These are phyloP conservation scores for Oreochromis aureus DNA, from an alignment of 2,113 vertebrate species.

Conservation along the genomic window DNA sequence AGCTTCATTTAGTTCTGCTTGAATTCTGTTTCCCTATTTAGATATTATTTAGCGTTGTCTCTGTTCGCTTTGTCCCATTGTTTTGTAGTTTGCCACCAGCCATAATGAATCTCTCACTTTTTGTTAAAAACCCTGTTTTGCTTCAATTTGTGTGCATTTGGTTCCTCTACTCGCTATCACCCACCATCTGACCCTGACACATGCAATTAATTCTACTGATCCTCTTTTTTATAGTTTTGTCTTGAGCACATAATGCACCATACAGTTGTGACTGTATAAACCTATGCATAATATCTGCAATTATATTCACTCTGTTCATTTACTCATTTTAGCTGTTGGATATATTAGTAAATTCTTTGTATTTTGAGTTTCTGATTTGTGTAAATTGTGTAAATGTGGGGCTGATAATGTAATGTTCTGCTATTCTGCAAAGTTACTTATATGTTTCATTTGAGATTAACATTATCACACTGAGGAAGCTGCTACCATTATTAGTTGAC, in stretches of 20 bases:
- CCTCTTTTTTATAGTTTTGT: neutral
- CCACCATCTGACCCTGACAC: neutral
- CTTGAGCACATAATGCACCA: neutral
- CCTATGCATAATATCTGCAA: neutral
- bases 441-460: neutral
- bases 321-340: accelerated
- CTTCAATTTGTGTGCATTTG: neutral
- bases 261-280: neutral
- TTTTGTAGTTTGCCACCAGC: neutral
- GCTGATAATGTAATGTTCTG: neutral
- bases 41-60: neutral
- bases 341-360: neutral
- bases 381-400: neutral
- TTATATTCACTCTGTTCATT: neutral
- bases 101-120: neutral
- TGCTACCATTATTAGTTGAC: neutral
- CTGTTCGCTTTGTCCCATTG: accelerated
- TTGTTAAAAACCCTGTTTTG: neutral
- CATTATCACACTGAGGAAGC: neutral
- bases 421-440: neutral
- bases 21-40: neutral
- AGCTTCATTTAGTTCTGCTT: neutral
- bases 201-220: neutral
- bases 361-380: neutral
- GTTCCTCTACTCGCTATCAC: accelerated